Percentiles rank a stretch among this genome's conserved stretches.
These are phyloP conservation scores for Copsychus sechellarum DNA, from an alignment of 2,113 vertebrate genomes.

Conservation along the genomic window DNA sequence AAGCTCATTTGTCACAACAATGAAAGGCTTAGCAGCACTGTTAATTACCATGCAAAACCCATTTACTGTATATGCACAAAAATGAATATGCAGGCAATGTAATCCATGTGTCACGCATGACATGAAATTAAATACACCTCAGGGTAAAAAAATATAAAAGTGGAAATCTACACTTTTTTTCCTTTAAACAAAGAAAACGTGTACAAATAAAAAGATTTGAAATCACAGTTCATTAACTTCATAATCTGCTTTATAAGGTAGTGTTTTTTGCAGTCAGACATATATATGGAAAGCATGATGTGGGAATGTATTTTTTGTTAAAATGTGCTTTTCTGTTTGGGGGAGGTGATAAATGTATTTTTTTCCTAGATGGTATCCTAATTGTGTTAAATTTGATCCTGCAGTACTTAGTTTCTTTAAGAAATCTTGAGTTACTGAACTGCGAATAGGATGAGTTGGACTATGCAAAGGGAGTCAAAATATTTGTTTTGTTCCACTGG, in stretches of 20 bases:
- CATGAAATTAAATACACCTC: background rate
- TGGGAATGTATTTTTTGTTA: background rate
- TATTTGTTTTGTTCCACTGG: background rate
- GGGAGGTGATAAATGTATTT: background rate
- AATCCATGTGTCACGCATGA: background rate
- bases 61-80: background rate
- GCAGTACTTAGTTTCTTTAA: background rate
- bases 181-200: background rate
- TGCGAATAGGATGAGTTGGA: background rate
- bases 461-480: slow-evolving; percentile 22
- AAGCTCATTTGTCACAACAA: background rate
- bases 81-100: background rate
- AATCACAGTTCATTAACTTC: background rate
- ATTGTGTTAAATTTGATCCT: background rate
- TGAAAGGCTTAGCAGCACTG: background rate
- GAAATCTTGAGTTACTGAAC: background rate
- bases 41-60: background rate
- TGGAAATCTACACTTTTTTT: background rate
- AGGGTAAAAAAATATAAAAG: background rate
- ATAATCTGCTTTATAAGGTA: background rate
- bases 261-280: background rate
- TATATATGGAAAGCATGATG: background rate
- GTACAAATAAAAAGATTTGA: background rate
- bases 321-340: background rate
- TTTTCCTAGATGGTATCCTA: background rate